These are phyloP conservation scores for Anhinga anhinga DNA, from an alignment of 2,113 vertebrate species.

Conservation along the genomic window DNA sequence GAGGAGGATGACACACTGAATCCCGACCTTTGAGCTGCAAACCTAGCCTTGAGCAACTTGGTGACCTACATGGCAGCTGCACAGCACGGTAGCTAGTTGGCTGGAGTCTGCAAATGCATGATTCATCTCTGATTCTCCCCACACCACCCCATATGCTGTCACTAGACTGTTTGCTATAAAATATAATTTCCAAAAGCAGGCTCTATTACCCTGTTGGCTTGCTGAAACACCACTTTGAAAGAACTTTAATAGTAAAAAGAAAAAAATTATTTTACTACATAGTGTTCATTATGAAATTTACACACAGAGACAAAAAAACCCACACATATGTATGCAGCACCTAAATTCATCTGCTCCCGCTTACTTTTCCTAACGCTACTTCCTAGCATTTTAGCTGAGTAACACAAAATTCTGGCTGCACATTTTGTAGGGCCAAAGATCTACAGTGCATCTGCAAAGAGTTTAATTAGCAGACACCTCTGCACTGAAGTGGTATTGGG, in stretches of 20 bases:
- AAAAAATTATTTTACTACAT: neutral
- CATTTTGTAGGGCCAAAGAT: neutral
- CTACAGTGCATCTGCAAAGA: neutral
- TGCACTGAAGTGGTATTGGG: neutral
- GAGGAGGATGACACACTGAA: neutral
- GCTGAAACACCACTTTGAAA: neutral
- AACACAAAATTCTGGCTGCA: neutral
- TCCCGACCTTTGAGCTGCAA: slow-evolving; percentile 2
- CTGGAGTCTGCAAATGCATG: neutral
- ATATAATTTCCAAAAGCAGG: neutral
- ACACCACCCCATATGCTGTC: neutral
- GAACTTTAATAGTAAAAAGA: neutral
- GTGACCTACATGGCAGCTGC: slow-evolving; percentile 45
- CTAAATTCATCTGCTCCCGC: neutral
- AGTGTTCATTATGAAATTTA: neutral
- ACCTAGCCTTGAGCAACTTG: slow-evolving; percentile 32
- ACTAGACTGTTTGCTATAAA: neutral
- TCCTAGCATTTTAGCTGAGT: neutral
- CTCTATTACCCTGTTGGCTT: neutral
- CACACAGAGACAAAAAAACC: neutral
- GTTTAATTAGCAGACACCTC: neutral
- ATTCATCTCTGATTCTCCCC: slow-evolving; percentile 6
- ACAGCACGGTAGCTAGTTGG: neutral
- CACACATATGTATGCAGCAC: neutral
- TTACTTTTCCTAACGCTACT: neutral